phyloP scores from a whole-genome alignment of 2,113 vertebrate genomes.

The Sitta europaea region DNA sequence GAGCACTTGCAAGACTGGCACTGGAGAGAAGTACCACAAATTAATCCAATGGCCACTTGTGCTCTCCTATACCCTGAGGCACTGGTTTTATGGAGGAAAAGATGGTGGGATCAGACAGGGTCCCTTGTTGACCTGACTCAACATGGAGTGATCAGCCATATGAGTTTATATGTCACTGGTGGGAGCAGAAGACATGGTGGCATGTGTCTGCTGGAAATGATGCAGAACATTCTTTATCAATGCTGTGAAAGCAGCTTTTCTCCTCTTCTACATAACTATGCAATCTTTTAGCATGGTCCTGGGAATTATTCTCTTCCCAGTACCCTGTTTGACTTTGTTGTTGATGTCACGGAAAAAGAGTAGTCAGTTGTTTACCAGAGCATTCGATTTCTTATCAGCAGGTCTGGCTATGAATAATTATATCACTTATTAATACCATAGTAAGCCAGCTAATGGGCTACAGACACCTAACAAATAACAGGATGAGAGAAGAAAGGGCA shows the following conservation, averaged over 20 bases:
- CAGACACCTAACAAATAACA: conserved; percentile 38
- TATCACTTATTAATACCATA: conserved; percentile 47
- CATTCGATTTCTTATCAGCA: conserved; percentile 52
- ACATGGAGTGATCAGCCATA: neutral
- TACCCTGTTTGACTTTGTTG: conserved; percentile 5
- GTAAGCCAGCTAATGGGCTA: conserved; percentile 43
- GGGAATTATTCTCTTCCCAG: neutral
- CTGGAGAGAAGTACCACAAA: neutral
- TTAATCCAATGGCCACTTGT: neutral
- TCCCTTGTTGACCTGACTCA: neutral
- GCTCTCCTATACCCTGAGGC: neutral
- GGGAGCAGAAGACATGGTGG: neutral
- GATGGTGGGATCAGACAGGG: neutral
- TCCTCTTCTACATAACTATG: neutral
- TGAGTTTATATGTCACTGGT: neutral
- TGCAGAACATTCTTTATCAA: neutral
- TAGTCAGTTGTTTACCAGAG: conserved; percentile 48
- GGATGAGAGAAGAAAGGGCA: conserved; percentile 50
- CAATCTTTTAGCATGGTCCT: neutral
- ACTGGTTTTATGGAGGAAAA: neutral
- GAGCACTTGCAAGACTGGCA: neutral
- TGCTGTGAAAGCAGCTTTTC: neutral
- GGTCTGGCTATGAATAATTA: conserved; percentile 61
- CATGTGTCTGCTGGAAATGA: neutral
- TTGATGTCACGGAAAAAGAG: conserved; percentile 55